Percentiles rank a stretch among this genome's conserved stretches.
phyloP scores from a whole-genome alignment of 1,140 invertebrate species.

The Caenorhabditis briggsae region DNA sequence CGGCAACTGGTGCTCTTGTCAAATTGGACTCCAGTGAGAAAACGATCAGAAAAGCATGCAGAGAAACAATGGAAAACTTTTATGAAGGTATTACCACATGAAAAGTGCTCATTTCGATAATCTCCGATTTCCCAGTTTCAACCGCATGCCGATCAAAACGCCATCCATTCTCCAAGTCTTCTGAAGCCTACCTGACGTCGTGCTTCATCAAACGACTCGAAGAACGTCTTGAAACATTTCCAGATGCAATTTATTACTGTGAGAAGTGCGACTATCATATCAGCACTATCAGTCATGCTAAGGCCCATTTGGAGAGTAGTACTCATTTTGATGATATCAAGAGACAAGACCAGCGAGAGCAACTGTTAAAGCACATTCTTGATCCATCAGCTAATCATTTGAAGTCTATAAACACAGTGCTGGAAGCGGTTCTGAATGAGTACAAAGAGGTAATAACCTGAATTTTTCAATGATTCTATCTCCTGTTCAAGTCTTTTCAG shows the following conservation, averaged over 20 bases:
- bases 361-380: neutral
- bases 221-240: slow-evolving; percentile 19
- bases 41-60: neutral
- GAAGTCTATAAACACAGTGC: neutral
- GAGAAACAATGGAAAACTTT: neutral
- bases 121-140: neutral
- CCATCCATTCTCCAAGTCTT: neutral
- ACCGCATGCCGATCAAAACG: neutral
- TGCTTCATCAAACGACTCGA: neutral
- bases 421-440: neutral
- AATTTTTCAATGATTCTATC: neutral
- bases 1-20: neutral
- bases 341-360: slow-evolving; percentile 1
- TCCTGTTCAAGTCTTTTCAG: slow-evolving; percentile 15
- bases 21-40: neutral
- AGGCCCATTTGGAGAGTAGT: slow-evolving; percentile 39
- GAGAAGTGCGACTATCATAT: slow-evolving; percentile 59
- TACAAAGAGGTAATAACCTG: neutral
- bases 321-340: slow-evolving; percentile 32
- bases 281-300: slow-evolving; percentile 30
- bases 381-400: neutral
- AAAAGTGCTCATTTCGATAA: neutral
- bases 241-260: slow-evolving; percentile 58
- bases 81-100: neutral
- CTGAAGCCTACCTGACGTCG: neutral